Conservation (phyloP, 1,140 invertebrate species). For the Neodiprion pinetum region DNA sequence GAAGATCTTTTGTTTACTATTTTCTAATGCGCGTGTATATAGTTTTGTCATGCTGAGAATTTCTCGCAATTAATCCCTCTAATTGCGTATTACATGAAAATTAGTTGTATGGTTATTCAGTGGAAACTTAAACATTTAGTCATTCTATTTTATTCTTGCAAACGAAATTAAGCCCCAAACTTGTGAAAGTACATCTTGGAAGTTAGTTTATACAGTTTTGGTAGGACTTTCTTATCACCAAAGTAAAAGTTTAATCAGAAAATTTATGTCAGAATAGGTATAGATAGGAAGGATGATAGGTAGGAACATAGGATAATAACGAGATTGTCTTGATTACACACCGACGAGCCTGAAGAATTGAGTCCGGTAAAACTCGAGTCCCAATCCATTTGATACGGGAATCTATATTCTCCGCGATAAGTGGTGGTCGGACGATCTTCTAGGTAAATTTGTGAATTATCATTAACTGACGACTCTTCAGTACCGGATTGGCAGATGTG, state of each 20-base stretch:
- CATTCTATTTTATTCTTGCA: no score
- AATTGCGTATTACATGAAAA: no score
- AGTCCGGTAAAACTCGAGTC: constrained; percentile 43
- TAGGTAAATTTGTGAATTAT: constrained; percentile 47
- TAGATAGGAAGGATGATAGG: not conserved
- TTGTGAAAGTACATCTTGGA: no score
- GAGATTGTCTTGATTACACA: constrained; percentile 31
- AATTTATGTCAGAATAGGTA: not conserved
- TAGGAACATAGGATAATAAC: not conserved
- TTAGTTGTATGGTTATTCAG: no score
- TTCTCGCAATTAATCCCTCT: no score
- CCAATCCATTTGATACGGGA: constrained; percentile 52
- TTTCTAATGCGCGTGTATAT: no score
- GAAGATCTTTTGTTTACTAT: constrained; percentile 28
- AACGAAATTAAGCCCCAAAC: no score
- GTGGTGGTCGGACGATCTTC: constrained; percentile 38
- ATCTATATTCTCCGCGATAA: constrained; percentile 50
- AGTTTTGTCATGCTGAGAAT: no score
- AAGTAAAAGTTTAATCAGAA: no score
- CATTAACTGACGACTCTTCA: constrained; percentile 43
- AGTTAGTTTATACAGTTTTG: no score
- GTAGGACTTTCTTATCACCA: no score
- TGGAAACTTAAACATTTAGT: no score
- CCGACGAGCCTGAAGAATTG: constrained; percentile 51
- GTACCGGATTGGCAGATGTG: constrained; percentile 69